These are phyloP conservation scores for Sarcophaga variegata DNA, from an alignment of 2,888 invertebrate genomes.

Conservation along the genomic window DNA sequence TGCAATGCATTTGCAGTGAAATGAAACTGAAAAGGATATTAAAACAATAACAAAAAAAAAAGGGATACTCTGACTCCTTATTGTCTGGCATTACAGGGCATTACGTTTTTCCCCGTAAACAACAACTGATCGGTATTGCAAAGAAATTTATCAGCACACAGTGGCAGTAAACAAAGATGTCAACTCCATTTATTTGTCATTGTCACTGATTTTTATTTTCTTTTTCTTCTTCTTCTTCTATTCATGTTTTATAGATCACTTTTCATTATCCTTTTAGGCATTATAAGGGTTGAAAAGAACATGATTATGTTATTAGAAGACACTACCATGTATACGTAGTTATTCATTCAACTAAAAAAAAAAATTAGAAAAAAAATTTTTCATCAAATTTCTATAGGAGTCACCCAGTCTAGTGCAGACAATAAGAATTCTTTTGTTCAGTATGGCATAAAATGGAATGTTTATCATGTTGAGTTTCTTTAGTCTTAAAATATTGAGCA, in stretches of 20 bases:
- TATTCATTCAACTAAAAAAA: too few relatives aligned
- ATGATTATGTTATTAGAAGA: background rate
- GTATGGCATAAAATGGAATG: too few relatives aligned
- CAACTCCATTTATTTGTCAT: constrained; percentile 53
- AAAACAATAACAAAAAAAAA: background rate
- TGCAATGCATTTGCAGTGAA: background rate
- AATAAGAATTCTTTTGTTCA: constrained; percentile 2
- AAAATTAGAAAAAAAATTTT: too few relatives aligned
- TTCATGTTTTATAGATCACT: background rate
- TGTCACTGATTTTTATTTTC: background rate
- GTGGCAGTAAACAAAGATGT: constrained; percentile 51
- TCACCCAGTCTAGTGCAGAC: constrained; percentile 49
- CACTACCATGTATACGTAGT: too few relatives aligned
- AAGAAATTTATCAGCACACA: constrained; percentile 39
- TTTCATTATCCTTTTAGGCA: background rate
- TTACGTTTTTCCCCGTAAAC: background rate
- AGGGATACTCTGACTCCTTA: background rate
- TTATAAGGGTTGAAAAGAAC: background rate
- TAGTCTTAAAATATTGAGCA: constrained; percentile 55
- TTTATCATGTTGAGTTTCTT: background rate
- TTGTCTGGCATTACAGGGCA: background rate
- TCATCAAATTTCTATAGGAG: constrained; percentile 21
- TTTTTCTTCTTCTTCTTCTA: background rate
- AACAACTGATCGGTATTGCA: constrained; percentile 53
- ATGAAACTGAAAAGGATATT: background rate